phyloP scores from a whole-genome alignment of 1,140 invertebrate genomes.

The Zophobas atratus region DNA sequence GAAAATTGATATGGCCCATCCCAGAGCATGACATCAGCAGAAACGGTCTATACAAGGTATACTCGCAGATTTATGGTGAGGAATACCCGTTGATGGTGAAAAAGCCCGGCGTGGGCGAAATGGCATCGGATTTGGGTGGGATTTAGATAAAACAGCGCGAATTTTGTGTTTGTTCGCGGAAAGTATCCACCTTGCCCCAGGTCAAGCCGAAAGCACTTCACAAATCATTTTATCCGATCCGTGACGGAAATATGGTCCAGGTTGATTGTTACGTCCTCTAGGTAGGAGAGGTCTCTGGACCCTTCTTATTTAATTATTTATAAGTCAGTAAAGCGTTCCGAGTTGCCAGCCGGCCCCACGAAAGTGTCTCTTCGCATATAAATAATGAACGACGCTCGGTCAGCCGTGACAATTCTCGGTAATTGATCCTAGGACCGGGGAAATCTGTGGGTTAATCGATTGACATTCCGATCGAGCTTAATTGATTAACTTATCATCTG shows the following conservation, averaged over 20 bases:
- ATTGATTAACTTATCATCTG: slow-evolving; percentile 28
- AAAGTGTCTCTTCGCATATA: slow-evolving; percentile 8
- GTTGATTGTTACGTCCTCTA: slow-evolving; percentile 12
- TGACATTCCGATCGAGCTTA: slow-evolving; percentile 15
- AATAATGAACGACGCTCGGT: not conserved
- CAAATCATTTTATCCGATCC: slow-evolving; percentile 39
- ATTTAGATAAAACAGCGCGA: no score
- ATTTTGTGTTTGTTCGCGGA: no score
- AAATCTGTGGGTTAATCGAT: slow-evolving; percentile 23
- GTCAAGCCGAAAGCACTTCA: not conserved
- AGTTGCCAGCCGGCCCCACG: not conserved
- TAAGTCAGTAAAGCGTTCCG: slow-evolving; percentile 20
- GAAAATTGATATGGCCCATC: slow-evolving; percentile 5
- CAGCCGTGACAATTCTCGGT: not conserved
- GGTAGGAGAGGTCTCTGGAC: slow-evolving; percentile 20
- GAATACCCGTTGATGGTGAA: no score
- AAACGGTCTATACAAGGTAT: no score
- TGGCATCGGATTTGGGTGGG: no score
- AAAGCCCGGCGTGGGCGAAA: no score
- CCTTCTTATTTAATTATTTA: slow-evolving; percentile 30
- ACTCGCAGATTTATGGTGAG: no score
- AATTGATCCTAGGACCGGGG: not conserved
- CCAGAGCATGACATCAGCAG: slow-evolving; percentile 1
- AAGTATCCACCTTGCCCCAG: no score
- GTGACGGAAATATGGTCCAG: slow-evolving; percentile 5